Conservation (phyloP, 2,888 invertebrate genomes). For the Entomobrya proxima region DNA sequence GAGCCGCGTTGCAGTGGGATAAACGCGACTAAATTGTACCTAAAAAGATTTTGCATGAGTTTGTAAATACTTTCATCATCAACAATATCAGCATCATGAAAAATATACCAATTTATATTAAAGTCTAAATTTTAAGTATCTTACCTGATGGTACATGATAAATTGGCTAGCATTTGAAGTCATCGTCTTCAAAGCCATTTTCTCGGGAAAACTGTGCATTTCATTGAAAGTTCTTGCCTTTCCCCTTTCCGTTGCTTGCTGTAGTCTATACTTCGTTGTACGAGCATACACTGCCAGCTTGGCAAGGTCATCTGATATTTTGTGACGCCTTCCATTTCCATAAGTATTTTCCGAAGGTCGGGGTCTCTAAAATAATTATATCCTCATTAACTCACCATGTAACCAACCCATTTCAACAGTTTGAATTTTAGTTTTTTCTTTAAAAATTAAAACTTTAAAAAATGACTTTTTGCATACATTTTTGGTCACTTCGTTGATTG, state of each 20-base stretch:
- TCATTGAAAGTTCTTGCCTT: constrained; percentile 88
- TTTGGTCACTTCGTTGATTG: constrained; percentile 81
- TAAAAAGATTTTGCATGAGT: constrained; percentile 68
- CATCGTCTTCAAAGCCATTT: constrained; percentile 92
- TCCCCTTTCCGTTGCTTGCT: constrained; percentile 85
- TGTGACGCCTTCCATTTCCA: constrained; percentile 82
- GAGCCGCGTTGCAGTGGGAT: constrained; percentile 86
- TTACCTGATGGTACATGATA: constrained; percentile 85
- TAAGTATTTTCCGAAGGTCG: neutral
- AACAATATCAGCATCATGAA: too few species aligned
- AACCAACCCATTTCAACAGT: too few species aligned
- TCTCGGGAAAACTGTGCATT: constrained; percentile 98
- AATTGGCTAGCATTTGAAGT: constrained; percentile 86
- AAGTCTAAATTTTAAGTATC: neutral
- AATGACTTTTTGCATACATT: neutral
- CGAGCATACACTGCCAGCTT: constrained; percentile 97
- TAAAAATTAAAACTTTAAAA: neutral
- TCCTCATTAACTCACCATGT: neutral
- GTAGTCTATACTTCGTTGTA: constrained; percentile 83
- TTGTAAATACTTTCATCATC: neutral
- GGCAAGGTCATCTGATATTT: constrained; percentile 97
- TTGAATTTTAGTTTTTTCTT: too few species aligned
- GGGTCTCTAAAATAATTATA: neutral
- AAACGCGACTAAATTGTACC: constrained; percentile 93
- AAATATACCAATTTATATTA: neutral